Evolutionary conservation across 2,797 vertebrate genomes (phyloP).

Genomic region (Pseudochaenichthys georgianus): DNA sequence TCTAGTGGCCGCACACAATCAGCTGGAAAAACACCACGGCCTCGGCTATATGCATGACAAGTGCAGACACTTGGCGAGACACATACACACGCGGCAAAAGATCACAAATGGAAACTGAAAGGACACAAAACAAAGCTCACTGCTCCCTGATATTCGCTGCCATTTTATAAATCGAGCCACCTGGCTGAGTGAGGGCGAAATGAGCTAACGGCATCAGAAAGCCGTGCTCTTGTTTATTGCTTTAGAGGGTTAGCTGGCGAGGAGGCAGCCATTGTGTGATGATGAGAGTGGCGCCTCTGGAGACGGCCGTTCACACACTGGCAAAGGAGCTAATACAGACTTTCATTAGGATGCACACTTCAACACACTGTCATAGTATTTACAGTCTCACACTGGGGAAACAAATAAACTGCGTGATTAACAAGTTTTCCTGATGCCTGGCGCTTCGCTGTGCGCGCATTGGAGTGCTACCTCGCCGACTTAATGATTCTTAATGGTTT

Average conservation of each 20-base stretch:
- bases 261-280: slow-evolving; percentile 71
- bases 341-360: slow-evolving; percentile 78
- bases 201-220: slow-evolving; percentile 61
- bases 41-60: slow-evolving; percentile 17
- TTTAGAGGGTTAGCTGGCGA: slow-evolving; percentile 72
- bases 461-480: slow-evolving; percentile 81
- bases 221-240: slow-evolving; percentile 76
- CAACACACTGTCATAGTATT: slow-evolving; percentile 81
- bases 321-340: slow-evolving; percentile 73
- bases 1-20: slow-evolving; percentile 66
- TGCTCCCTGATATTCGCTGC: slow-evolving; percentile 43
- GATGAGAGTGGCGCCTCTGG: slow-evolving; percentile 78
- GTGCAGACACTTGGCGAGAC: slow-evolving; percentile 22
- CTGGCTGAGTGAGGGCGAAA: slow-evolving; percentile 71
- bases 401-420: slow-evolving; percentile 88
- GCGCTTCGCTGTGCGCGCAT: slow-evolving; percentile 71
- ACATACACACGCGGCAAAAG: neutral
- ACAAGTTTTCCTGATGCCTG: slow-evolving; percentile 82
- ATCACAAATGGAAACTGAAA: slow-evolving; percentile 15
- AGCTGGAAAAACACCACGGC: slow-evolving; percentile 59
- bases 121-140: slow-evolving; percentile 8
- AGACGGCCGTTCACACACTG: slow-evolving; percentile 68
- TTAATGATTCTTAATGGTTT: slow-evolving; percentile 90
- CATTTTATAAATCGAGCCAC: slow-evolving; percentile 68
- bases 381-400: slow-evolving; percentile 84